phyloP scores from a whole-genome alignment of 2,888 invertebrate species.

The Trachelus stipa region DNA sequence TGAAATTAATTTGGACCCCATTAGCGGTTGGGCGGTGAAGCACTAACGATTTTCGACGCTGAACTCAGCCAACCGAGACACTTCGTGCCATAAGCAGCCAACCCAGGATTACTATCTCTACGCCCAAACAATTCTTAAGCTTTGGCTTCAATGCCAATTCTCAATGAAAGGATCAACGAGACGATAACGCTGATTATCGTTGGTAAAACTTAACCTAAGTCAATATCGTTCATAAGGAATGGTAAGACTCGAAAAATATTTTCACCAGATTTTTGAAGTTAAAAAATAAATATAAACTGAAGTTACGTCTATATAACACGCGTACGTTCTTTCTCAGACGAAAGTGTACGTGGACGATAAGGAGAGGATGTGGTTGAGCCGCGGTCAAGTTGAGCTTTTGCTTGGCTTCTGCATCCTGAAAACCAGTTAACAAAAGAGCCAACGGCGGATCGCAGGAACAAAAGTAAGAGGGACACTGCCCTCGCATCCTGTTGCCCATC shows the following conservation, averaged over 20 bases:
- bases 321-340: background rate
- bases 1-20: conserved; percentile 64
- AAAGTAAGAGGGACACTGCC: conserved; percentile 42
- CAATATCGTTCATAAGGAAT: background rate
- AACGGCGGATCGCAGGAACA: conserved; percentile 46
- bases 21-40: conserved; percentile 53
- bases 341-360: conserved; percentile 17
- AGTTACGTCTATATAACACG: background rate
- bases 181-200: background rate
- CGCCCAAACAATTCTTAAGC: background rate
- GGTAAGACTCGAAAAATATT: background rate
- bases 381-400: conserved; percentile 62
- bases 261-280: background rate
- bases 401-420: conserved; percentile 64
- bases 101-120: background rate
- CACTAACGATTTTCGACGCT: conserved; percentile 58
- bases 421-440: conserved; percentile 34
- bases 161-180: background rate
- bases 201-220: background rate
- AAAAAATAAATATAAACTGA: background rate
- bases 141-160: background rate
- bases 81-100: background rate
- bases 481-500: conserved; percentile 46
- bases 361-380: conserved; percentile 65
- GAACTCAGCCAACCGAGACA: conserved; percentile 36